Evolutionary conservation across 2,888 invertebrate species (phyloP).

Genomic region (Megaustenia siamemsis): DNA sequence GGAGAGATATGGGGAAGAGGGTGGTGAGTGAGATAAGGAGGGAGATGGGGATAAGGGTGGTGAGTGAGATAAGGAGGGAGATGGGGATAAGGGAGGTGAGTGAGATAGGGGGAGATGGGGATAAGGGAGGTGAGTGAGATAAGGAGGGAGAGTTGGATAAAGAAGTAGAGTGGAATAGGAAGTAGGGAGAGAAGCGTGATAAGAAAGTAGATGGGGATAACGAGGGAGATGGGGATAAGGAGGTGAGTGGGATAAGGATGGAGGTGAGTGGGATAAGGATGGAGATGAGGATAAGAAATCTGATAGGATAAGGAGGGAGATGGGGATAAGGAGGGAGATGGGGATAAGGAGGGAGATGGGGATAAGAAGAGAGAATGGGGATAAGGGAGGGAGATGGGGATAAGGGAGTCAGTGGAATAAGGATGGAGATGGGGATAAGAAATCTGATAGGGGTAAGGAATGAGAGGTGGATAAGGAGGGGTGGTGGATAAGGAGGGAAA

Average conservation of each 20-base stretch:
- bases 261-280: neutral
- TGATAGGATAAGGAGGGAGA: neutral
- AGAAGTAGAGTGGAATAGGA: neutral
- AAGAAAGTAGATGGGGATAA: neutral
- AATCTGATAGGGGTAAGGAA: too few relatives aligned
- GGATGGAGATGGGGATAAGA: too few relatives aligned
- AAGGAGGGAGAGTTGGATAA: conserved; percentile 13
- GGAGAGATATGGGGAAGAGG: too few relatives aligned
- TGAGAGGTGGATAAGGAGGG: too few relatives aligned
- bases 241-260: conserved; percentile 11
- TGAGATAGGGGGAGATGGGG: conserved; percentile 3
- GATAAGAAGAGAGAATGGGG: neutral
- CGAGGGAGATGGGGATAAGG: conserved; percentile 1
- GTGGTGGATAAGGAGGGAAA: neutral
- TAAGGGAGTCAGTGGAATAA: neutral
- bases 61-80: neutral
- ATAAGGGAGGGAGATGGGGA: neutral
- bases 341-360: neutral
- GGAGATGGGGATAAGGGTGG: neutral
- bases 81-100: neutral
- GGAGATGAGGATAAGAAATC: neutral
- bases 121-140: neutral
- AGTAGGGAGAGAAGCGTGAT: neutral
- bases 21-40: neutral
- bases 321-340: neutral